Evolutionary conservation across 1,140 invertebrate genomes (phyloP).

Genomic region (Pentalonia nigronervosa): DNA sequence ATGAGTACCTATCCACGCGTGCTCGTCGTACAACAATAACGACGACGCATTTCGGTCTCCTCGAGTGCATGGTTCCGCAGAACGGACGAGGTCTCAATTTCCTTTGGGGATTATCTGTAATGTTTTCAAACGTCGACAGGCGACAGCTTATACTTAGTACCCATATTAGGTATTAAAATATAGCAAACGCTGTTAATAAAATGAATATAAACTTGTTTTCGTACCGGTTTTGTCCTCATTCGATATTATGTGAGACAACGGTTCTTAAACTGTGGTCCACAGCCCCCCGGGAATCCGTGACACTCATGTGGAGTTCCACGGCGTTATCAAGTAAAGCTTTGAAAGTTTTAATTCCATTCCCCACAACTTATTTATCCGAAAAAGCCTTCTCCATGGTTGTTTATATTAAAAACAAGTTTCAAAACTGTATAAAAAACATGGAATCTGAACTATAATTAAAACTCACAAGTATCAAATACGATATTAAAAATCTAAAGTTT

Average conservation of each 20-base stretch:
- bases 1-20: neutral
- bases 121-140: neutral
- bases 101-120: neutral
- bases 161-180: neutral
- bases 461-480: neutral
- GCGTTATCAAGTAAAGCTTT: neutral
- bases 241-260: neutral
- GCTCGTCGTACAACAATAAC: neutral
- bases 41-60: neutral
- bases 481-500: neutral
- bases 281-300: neutral
- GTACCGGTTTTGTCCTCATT: neutral
- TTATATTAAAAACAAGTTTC: neutral
- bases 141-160: neutral
- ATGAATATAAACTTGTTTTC: neutral
- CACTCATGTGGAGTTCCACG: neutral
- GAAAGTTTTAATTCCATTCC: conserved; percentile 11
- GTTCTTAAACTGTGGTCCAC: neutral
- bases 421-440: neutral
- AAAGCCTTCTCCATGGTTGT: neutral
- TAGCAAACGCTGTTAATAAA: neutral
- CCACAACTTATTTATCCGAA: neutral
- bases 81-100: neutral
- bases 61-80: neutral
- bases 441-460: neutral